phyloP scores from a whole-genome alignment of 2,888 invertebrate species.

The Mesorhabditis belari region DNA sequence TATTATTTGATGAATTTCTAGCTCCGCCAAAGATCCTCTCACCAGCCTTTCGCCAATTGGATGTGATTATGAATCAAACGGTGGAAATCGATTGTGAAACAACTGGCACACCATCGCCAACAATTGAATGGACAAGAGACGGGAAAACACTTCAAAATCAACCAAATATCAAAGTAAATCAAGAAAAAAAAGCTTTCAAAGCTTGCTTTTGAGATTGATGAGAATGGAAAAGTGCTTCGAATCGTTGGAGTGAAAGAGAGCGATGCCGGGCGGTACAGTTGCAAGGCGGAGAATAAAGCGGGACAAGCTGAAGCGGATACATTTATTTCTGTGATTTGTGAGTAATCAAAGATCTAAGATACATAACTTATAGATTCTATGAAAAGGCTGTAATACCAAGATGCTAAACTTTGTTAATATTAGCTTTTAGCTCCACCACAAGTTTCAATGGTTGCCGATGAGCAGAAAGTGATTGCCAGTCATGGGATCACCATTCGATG shows the following conservation, averaged over 20 bases:
- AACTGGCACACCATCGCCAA: constrained; percentile 16
- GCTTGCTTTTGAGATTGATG: constrained; percentile 9
- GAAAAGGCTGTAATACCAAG: background rate
- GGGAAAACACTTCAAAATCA: constrained; percentile 28
- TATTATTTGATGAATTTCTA: constrained; percentile 40
- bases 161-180: constrained; percentile 16
- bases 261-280: constrained; percentile 55
- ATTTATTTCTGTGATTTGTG: constrained; percentile 46
- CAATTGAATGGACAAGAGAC: constrained; percentile 34
- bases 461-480: constrained; percentile 52
- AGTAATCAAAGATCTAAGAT: no score
- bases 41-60: constrained; percentile 37
- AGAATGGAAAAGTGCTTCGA: constrained; percentile 8
- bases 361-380: no score
- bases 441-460: constrained; percentile 29
- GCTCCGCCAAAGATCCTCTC: constrained; percentile 59
- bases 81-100: constrained; percentile 54
- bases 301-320: constrained; percentile 53
- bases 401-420: background rate
- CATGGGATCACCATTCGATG: constrained; percentile 55
- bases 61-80: constrained; percentile 53
- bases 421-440: constrained; percentile 38
- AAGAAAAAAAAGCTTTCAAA: background rate
- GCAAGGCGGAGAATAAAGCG: constrained; percentile 55
- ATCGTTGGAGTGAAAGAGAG: constrained; percentile 13